Evolutionary conservation across 2,113 vertebrate species (phyloP).

Genomic region (Trogon melanurus): DNA sequence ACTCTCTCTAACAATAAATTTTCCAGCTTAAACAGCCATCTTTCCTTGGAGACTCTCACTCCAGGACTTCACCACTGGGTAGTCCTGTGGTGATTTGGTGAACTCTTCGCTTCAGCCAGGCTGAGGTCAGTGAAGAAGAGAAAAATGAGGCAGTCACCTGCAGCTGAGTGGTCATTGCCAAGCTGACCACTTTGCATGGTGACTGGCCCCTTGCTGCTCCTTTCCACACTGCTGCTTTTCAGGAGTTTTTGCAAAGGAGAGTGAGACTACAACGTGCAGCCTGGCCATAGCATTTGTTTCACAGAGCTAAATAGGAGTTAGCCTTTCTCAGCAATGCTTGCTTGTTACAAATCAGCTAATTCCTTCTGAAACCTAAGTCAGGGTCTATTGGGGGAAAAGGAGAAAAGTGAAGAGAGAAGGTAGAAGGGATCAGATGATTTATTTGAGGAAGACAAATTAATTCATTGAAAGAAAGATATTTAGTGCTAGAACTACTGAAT

Average conservation of each 20-base stretch:
- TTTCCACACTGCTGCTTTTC: neutral
- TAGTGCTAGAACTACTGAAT: neutral
- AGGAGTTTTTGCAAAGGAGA: neutral
- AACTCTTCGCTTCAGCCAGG: neutral
- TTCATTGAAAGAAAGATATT: neutral
- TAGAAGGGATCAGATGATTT: neutral
- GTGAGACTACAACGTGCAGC: neutral
- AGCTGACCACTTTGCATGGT: fast-evolving
- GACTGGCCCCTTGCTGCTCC: neutral
- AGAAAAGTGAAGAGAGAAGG: neutral
- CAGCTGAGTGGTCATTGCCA: neutral
- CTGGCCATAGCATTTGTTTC: neutral
- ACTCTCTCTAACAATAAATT: neutral
- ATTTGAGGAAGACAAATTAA: neutral
- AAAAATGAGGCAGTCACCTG: neutral
- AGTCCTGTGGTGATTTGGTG: neutral
- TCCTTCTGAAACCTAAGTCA: neutral
- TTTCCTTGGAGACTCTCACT: neutral
- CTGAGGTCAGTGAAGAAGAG: neutral
- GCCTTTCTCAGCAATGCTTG: neutral
- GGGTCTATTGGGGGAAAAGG: neutral
- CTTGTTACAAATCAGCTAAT: neutral
- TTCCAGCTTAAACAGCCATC: neutral
- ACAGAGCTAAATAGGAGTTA: neutral
- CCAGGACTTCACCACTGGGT: neutral